Evolutionary conservation across 2,113 vertebrate species (phyloP).

Genomic region (Charadrius vociferus): DNA sequence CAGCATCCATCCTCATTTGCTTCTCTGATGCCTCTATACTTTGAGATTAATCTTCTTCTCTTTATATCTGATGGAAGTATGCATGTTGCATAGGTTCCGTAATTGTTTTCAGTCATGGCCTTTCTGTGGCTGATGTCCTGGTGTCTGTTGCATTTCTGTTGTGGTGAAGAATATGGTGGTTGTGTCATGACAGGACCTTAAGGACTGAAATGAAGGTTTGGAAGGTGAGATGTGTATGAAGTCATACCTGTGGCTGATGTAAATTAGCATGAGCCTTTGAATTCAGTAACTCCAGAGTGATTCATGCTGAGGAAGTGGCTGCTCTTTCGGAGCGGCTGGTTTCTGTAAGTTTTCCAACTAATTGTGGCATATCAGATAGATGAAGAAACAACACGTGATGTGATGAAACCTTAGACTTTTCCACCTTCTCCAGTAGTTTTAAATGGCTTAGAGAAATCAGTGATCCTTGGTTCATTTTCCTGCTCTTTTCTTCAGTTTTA

Average conservation of each 20-base stretch:
- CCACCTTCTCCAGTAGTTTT: constrained; percentile 18
- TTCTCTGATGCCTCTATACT: not conserved
- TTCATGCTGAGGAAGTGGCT: not conserved
- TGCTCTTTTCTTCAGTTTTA: constrained; percentile 47
- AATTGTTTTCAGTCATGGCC: not conserved
- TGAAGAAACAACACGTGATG: not conserved
- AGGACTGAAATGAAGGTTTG: not conserved
- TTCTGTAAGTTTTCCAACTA: not conserved
- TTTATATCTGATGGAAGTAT: not conserved
- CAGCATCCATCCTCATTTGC: not conserved
- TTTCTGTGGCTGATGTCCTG: not conserved
- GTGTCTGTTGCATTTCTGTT: not conserved
- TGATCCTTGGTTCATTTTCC: constrained; percentile 57
- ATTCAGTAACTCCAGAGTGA: not conserved
- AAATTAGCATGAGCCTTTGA: not conserved
- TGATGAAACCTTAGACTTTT: constrained; percentile 25
- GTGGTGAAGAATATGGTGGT: not conserved
- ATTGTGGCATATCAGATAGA: not conserved
- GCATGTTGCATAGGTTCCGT: not conserved
- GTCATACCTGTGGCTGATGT: not conserved
- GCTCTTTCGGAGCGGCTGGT: not conserved
- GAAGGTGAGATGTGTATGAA: not conserved
- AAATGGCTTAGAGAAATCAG: constrained; percentile 58
- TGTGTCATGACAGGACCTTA: not conserved
- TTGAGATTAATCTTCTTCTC: not conserved